These are phyloP conservation scores for Syritta pipiens DNA, from an alignment of 2,888 invertebrate species.

Conservation along the genomic window DNA sequence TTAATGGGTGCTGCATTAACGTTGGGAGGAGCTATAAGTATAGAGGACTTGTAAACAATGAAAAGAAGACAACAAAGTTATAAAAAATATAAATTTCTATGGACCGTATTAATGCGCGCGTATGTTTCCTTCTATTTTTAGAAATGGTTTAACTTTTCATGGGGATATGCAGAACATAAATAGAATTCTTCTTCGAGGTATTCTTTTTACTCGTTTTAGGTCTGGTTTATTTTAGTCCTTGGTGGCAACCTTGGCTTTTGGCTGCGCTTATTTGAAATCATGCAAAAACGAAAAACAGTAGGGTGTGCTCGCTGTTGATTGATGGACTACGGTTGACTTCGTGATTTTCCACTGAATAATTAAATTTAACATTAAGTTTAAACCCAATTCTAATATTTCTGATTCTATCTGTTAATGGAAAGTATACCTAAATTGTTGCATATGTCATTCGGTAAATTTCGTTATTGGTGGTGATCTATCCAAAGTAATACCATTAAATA, in stretches of 20 bases:
- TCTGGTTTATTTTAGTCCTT: neutral
- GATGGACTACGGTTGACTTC: too few species aligned
- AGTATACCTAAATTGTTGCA: too few species aligned
- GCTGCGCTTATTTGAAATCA: conserved; percentile 11
- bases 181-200: conserved; percentile 49
- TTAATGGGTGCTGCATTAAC: conserved; percentile 59
- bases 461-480: too few species aligned
- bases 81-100: conserved; percentile 44
- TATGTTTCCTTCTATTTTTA: conserved; percentile 55
- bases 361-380: too few species aligned
- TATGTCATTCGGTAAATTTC: too few species aligned
- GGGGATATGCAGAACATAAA: conserved; percentile 50
- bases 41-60: conserved; percentile 36
- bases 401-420: too few species aligned
- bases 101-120: conserved; percentile 39
- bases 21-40: conserved; percentile 3
- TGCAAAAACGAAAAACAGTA: too few species aligned
- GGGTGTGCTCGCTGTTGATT: too few species aligned
- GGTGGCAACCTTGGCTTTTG: conserved; percentile 31
- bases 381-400: too few species aligned
- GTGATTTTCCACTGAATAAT: too few species aligned
- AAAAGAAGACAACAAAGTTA: conserved; percentile 33
- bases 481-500: too few species aligned
- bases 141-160: conserved; percentile 59
- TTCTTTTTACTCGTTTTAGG: conserved; percentile 32